Percentiles rank a stretch among this genome's conserved stretches.
phyloP scores from a whole-genome alignment of 2,888 invertebrate genomes.

The Falcaria lacertinaria region DNA sequence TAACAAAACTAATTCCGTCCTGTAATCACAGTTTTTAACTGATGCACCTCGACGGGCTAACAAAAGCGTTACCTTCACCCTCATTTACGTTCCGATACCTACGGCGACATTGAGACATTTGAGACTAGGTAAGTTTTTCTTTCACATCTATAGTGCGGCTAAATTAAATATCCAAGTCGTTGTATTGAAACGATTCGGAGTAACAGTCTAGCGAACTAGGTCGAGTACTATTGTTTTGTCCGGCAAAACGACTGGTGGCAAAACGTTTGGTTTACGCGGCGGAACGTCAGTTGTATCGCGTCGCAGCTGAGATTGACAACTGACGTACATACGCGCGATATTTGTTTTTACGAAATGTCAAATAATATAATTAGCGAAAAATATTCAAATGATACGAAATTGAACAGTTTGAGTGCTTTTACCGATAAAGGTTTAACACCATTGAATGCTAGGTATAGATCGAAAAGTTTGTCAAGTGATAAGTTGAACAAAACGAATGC shows the following conservation, averaged over 20 bases:
- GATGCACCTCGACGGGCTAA: conserved; percentile 13
- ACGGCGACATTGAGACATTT: conserved; percentile 35
- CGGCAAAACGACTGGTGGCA: conserved; percentile 35
- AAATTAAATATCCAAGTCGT: conserved; percentile 25
- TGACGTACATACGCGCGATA: conserved; percentile 46
- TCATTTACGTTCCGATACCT: conserved; percentile 32
- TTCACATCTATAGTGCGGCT: conserved; percentile 24
- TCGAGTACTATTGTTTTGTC: conserved; percentile 57
- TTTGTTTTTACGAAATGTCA: conserved; percentile 63
- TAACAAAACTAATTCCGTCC: conserved; percentile 5
- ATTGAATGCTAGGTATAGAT: conserved; percentile 59
- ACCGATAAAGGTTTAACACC: conserved; percentile 62
- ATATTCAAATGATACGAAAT: conserved; percentile 58
- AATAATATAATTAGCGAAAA: conserved; percentile 63
- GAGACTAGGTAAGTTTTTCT: conserved; percentile 23
- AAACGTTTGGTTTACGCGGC: conserved; percentile 51
- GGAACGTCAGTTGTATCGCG: conserved; percentile 56
- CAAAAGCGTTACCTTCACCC: conserved; percentile 41
- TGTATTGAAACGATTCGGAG: conserved; percentile 25
- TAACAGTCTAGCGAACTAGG: conserved; percentile 37
- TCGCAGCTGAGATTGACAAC: conserved; percentile 58
- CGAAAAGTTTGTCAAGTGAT: conserved; percentile 74
- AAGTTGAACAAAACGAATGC: conserved; percentile 68
- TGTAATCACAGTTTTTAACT: conserved; percentile 16
- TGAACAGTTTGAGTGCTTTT: conserved; percentile 64